Conservation (phyloP, 1,140 invertebrate genomes). For the Listronotus oregonensis region DNA sequence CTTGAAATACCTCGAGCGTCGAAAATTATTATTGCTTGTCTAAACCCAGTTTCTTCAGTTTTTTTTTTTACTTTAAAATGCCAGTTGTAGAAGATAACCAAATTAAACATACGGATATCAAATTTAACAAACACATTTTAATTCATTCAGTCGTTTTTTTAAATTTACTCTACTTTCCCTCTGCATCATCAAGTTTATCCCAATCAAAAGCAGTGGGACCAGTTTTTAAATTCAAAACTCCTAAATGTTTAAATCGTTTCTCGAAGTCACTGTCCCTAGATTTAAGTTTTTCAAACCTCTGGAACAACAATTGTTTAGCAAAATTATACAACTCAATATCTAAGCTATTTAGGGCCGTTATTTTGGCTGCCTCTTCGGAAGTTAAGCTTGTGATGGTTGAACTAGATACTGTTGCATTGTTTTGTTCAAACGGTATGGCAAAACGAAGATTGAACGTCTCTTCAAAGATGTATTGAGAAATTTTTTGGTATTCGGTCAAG, state of each 20-base stretch:
- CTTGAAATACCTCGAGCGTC: too few relatives aligned
- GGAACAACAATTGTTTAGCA: slow-evolving; percentile 86
- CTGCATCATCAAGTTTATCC: slow-evolving; percentile 61
- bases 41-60: too few relatives aligned
- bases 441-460: slow-evolving; percentile 94
- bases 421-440: slow-evolving; percentile 84
- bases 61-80: too few relatives aligned
- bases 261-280: slow-evolving; percentile 79
- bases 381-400: slow-evolving; percentile 75
- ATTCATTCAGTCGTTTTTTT: too few relatives aligned
- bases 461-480: slow-evolving; percentile 96
- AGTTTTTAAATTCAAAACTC: slow-evolving; percentile 70
- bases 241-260: slow-evolving; percentile 77
- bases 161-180: too few relatives aligned
- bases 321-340: slow-evolving; percentile 94
- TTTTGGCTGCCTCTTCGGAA: slow-evolving; percentile 71
- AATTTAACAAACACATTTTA: too few relatives aligned
- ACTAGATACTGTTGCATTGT: slow-evolving; percentile 85
- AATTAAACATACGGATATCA: too few relatives aligned
- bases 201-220: slow-evolving; percentile 83
- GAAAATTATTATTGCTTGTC: too few relatives aligned
- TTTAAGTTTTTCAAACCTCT: slow-evolving; percentile 81
- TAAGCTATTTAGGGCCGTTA: slow-evolving; percentile 82
- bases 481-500: slow-evolving; percentile 88
- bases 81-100: too few relatives aligned